Base-by-base conservation (phyloP, 1,140 invertebrate species). In the Probaryconus sp. region DNA sequence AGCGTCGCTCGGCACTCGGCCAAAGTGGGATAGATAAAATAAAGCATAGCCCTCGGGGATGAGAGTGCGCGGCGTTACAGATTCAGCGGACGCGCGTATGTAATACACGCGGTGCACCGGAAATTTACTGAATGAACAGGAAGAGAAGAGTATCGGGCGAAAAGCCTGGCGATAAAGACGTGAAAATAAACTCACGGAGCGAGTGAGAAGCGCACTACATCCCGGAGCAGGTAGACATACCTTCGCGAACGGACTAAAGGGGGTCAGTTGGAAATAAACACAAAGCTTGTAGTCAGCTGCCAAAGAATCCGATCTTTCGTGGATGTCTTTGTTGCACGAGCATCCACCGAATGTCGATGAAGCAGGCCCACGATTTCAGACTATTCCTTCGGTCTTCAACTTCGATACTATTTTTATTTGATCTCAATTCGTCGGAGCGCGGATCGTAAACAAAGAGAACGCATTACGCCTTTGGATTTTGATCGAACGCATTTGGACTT, bases 231-330 rank as follows among this genome's bases (percentile, higher is more conserved):
- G 58, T 75, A 70, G 55, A 56, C 70, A 75, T 60, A 76, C 58
- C 73, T 76, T 64, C 74, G 60, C 61, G 40, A 43, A 74, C 50
- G 68, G 61, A 48, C 75, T 79, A 81, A 73, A 82, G 70, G 77
- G 76, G 83, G 81, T 84, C 80, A 80, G 76, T 80, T 74, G 47
- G 79, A 84, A 84, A 82, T 83, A 84, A 80, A 78, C 73, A 71
- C 72, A 78, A 80, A 83, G 78, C 67, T 69, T 18, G 55, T 47
- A 38, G 55, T 47, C 74, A 76, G 72, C 75, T 83, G 81, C 74
- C 77, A 82, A 84, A 79, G 79, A 78, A 74, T 79, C 73, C 73
- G 75, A 81, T 82, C 78, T 79, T 67, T 58, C 55, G 42, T 61
- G 48, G 42, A 65, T 76, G 67, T 72, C 74, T 79, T 81, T 81